These are phyloP conservation scores for Caenorhabditis tropicalis DNA, from an alignment of 1,140 invertebrate genomes.

Conservation along the genomic window DNA sequence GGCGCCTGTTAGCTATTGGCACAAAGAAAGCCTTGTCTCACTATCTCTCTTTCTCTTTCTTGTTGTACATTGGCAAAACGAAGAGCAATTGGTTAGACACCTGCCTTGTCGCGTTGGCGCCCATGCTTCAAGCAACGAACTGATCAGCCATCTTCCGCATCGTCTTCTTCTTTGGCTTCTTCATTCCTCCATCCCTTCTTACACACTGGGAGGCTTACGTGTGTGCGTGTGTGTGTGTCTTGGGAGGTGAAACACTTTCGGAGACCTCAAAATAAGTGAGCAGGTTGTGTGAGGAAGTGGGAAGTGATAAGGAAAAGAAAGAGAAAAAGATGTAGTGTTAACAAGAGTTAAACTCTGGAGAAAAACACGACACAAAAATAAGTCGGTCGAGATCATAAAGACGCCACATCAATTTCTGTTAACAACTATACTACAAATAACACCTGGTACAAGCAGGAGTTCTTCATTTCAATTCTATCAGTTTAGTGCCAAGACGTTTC, in stretches of 20 bases:
- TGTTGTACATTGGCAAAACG: constrained; percentile 32
- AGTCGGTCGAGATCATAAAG: not conserved
- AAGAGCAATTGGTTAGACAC: constrained; percentile 37
- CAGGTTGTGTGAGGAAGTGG: not conserved
- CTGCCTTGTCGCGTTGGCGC: not conserved
- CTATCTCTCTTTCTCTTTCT: not conserved
- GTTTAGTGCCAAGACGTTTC: not conserved
- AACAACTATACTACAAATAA: constrained; percentile 20
- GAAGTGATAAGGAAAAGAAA: constrained; percentile 7
- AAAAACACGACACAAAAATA: not conserved
- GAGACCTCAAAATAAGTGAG: constrained; percentile 35
- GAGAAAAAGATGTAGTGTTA: not conserved
- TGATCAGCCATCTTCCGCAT: constrained; percentile 12
- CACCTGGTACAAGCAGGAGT: not conserved
- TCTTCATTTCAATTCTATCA: not conserved
- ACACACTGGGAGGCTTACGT: constrained; percentile 31
- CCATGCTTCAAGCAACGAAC: constrained; percentile 13
- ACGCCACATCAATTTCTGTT: constrained; percentile 2
- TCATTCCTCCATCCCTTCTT: not conserved
- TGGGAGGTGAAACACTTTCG: constrained; percentile 6
- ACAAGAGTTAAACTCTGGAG: not conserved
- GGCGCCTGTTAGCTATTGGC: constrained; percentile 27
- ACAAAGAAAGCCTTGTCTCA: constrained; percentile 44
- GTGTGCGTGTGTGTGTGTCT: not conserved
- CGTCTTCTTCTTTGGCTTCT: not conserved